Percentiles rank a stretch among this genome's conserved stretches.
Evolutionary conservation across 2,797 vertebrate genomes (phyloP).

Genomic region (Molossus molossus): DNA sequence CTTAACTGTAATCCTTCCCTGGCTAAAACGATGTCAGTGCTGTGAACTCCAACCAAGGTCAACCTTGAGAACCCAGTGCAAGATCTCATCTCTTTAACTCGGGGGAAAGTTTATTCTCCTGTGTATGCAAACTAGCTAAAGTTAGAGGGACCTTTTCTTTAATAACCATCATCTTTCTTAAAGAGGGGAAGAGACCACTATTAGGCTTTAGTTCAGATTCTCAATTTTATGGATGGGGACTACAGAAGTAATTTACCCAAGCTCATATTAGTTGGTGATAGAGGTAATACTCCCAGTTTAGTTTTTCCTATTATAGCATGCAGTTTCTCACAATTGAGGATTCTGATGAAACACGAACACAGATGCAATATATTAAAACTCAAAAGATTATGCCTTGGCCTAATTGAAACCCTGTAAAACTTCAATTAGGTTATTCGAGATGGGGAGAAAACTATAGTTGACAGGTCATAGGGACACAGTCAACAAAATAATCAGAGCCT

Average conservation of each 20-base stretch:
- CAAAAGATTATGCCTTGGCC: background rate
- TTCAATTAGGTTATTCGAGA: background rate
- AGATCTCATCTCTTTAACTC: constrained; percentile 17
- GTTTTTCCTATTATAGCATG: background rate
- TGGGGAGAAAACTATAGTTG: background rate
- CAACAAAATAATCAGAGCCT: background rate
- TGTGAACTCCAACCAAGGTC: constrained; percentile 63
- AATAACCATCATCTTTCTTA: background rate
- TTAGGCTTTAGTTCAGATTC: constrained; percentile 1
- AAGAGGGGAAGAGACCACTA: background rate
- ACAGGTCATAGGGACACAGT: background rate
- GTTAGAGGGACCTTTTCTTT: background rate
- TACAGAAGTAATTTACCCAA: background rate
- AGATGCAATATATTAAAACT: constrained; percentile 17
- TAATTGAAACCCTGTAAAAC: background rate
- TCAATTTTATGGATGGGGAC: constrained; percentile 1
- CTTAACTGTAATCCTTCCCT: constrained; percentile 64
- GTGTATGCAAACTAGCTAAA: background rate
- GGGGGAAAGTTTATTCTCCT: background rate
- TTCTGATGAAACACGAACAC: background rate
- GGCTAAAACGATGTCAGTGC: constrained; percentile 47
- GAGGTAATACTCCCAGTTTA: background rate
- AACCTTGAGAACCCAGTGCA: background rate
- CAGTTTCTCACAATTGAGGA: background rate
- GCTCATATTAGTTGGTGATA: background rate